These are phyloP conservation scores for Eristalis intricaria DNA, from an alignment of 2,888 invertebrate species.

Conservation along the genomic window DNA sequence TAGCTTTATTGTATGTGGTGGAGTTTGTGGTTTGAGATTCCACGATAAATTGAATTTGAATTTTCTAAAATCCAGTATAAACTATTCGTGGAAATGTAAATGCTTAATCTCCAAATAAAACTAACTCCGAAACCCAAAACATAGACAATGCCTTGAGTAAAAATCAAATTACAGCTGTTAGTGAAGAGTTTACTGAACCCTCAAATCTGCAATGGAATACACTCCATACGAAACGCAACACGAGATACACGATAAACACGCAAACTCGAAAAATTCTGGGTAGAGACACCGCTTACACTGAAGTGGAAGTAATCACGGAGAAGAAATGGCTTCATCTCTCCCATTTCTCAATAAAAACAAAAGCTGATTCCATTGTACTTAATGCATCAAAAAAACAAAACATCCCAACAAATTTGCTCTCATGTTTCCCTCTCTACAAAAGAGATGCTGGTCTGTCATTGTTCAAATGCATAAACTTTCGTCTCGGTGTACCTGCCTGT, in stretches of 20 bases:
- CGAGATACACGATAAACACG: too few relatives aligned
- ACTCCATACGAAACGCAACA: constrained; percentile 4
- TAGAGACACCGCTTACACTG: constrained; percentile 10
- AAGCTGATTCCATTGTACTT: constrained; percentile 2
- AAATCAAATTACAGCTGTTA: constrained; percentile 8
- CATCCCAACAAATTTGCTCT: neutral
- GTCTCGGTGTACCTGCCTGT: neutral
- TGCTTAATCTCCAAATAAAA: constrained; percentile 15
- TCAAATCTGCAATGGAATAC: constrained; percentile 21
- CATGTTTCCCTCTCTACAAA: neutral
- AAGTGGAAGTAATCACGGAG: too few relatives aligned
- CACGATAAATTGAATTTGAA: neutral
- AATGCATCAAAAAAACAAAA: constrained; percentile 12
- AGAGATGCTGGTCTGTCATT: neutral
- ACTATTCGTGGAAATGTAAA: constrained; percentile 28
- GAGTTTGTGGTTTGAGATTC: too few relatives aligned
- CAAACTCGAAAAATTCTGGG: neutral
- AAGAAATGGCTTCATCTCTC: constrained; percentile 23
- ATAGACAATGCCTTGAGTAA: neutral
- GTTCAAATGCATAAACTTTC: constrained; percentile 12
- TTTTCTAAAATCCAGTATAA: constrained; percentile 23
- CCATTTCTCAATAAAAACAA: neutral
- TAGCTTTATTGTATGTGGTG: too few relatives aligned
- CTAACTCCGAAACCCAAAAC: neutral
- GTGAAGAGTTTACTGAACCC: constrained; percentile 15